These are phyloP conservation scores for Lucinisca nassula DNA, from an alignment of 2,888 invertebrate genomes.

Conservation along the genomic window DNA sequence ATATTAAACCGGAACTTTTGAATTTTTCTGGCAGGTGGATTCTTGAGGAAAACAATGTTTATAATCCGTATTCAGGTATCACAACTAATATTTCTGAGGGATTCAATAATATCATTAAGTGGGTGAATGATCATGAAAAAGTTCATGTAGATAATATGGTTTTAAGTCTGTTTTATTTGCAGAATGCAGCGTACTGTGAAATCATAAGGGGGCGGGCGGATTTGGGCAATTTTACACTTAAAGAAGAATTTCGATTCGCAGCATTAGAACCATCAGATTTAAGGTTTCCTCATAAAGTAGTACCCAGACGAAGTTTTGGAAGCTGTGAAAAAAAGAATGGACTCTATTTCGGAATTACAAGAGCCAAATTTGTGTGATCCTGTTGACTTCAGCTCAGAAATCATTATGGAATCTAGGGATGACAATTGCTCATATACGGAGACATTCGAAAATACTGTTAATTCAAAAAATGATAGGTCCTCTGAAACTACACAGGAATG, in stretches of 20 bases:
- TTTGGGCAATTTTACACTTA: background rate
- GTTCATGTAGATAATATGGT: conserved; percentile 21
- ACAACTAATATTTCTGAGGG: conserved; percentile 41
- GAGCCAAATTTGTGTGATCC: no score
- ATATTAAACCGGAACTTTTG: no score
- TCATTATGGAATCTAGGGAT: no score
- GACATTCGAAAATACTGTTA: no score
- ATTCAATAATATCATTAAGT: conserved; percentile 21
- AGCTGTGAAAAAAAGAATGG: background rate
- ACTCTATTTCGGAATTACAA: no score
- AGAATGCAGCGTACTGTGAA: background rate
- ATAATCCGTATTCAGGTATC: conserved; percentile 29
- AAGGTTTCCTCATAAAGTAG: background rate
- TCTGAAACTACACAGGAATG: no score
- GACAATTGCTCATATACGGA: no score
- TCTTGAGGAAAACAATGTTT: conserved; percentile 12
- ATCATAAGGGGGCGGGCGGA: background rate
- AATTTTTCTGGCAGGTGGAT: conserved; percentile 12
- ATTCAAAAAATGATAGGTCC: no score
- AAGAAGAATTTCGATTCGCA: background rate
- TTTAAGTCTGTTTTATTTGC: conserved; percentile 26
- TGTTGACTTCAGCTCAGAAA: no score
- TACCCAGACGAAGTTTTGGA: background rate
- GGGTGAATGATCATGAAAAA: conserved; percentile 9
- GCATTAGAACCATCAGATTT: background rate